phyloP scores from a whole-genome alignment of 2,797 vertebrate species.

The Scyliorhinus canicula region DNA sequence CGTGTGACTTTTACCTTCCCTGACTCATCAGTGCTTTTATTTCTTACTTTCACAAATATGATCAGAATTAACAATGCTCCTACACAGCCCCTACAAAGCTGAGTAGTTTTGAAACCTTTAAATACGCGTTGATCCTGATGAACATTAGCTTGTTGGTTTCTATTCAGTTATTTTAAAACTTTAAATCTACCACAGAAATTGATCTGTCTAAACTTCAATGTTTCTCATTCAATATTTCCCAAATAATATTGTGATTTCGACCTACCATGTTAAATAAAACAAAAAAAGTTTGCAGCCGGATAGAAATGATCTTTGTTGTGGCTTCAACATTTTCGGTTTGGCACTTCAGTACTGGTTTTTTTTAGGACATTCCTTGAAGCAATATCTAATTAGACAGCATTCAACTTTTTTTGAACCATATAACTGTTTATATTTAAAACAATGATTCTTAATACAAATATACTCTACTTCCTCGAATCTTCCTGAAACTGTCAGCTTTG shows the following conservation, averaged over 20 bases:
- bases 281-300: background rate
- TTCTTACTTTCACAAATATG: background rate
- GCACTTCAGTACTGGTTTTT: background rate
- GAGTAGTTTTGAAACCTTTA: background rate
- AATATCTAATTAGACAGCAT: background rate
- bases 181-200: background rate
- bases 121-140: too few species aligned
- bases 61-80: background rate
- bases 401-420: background rate
- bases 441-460: background rate
- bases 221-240: background rate
- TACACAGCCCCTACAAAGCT: background rate
- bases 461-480: background rate
- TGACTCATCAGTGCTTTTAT: background rate
- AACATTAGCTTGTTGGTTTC: background rate
- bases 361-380: background rate
- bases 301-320: background rate
- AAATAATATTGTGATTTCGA: background rate
- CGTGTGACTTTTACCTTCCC: background rate
- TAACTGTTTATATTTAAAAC: background rate
- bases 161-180: background rate
- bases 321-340: background rate
- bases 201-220: background rate
- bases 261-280: background rate
- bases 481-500: background rate